Percentiles rank a stretch among this genome's conserved stretches.
These are phyloP conservation scores for Spicauda simplicius DNA, from an alignment of 2,888 invertebrate species.

Conservation along the genomic window DNA sequence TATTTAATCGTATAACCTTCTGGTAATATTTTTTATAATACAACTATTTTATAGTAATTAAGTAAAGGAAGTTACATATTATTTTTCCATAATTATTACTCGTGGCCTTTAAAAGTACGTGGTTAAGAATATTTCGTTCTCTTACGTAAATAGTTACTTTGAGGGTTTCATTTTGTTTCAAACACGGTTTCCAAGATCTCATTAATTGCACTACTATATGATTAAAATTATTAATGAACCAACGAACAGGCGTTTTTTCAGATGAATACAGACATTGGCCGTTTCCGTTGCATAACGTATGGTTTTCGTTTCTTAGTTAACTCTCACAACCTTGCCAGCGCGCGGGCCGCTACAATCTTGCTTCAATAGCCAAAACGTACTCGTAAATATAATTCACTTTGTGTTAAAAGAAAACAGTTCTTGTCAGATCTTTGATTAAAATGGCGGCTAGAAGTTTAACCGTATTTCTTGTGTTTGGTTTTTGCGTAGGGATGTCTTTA, in stretches of 20 bases:
- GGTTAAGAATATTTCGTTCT: too few relatives aligned
- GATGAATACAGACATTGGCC: slow-evolving; percentile 10
- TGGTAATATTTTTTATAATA: too few relatives aligned
- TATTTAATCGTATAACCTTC: too few relatives aligned
- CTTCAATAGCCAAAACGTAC: neutral
- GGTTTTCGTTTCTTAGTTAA: slow-evolving; percentile 15
- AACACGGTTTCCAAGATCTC: too few relatives aligned
- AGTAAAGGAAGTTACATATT: too few relatives aligned
- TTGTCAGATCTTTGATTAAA: neutral
- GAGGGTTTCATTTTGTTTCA: too few relatives aligned
- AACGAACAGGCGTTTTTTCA: slow-evolving; percentile 12
- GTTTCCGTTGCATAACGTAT: slow-evolving; percentile 29
- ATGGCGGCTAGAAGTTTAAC: slow-evolving; percentile 8
- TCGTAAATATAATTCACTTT: neutral
- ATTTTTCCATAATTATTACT: too few relatives aligned
- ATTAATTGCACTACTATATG: too few relatives aligned
- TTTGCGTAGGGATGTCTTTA: slow-evolving; percentile 12
- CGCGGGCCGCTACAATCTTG: slow-evolving; percentile 9
- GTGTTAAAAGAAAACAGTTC: neutral
- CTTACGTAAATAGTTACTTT: too few relatives aligned
- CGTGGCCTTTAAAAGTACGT: too few relatives aligned
- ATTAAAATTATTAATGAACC: neutral
- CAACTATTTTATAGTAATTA: too few relatives aligned
- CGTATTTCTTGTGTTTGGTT: slow-evolving; percentile 11
- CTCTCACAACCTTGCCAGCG: slow-evolving; percentile 25